Evolutionary conservation across 2,797 vertebrate genomes (phyloP), one percentile per base, ranked within the genome.

Genomic region (Emydoidea blandingii): DNA sequence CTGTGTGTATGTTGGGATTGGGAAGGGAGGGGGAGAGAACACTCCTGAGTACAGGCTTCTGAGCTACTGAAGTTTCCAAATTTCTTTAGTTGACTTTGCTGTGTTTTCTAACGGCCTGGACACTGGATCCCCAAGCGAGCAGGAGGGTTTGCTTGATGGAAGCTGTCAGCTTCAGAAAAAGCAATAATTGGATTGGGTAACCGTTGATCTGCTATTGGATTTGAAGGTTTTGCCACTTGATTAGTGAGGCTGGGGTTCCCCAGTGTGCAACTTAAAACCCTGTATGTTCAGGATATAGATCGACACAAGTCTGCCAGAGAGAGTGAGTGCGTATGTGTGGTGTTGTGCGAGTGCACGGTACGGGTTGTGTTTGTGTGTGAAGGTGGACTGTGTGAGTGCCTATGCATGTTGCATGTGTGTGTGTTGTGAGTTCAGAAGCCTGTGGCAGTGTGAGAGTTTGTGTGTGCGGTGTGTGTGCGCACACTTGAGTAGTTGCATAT

Each of bases 391-490:
- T 47, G 50, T 80, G 50, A 34, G 50, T 53, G 79, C 21, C 2
- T 31, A 10, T 44, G 80, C n/a, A 41, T 56, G 23, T 78, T 49
- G 34, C 21, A 25, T 27, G 37, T 23, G 44, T 49, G 27, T 31
- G 88, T 87, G 93, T 81, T 88, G 80, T 92, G 76, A 84, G 37
- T 81, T 87, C 85, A 41, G 74, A 80, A 91, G 83, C 37, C 90
- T 92, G 37, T n/a, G 86, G 52, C 83, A 50, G 72, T 79, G 68
- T 90, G 25, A 7, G n/a, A 10, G 25, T 41, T n/a, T 31, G 21
- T 44, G 57, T 31, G 23, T 25, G 29, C 6, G 16, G 27, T 6
- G 25, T n/a, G 34, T 37, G 34, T 12, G n/a, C 9, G 4, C n/a
- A 37, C 65, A 37, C n/a, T 68, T 21, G 41, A 76, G 12, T 15